Base-by-base conservation (phyloP, 1,140 invertebrate species). In the Drosophila pandora region DNA sequence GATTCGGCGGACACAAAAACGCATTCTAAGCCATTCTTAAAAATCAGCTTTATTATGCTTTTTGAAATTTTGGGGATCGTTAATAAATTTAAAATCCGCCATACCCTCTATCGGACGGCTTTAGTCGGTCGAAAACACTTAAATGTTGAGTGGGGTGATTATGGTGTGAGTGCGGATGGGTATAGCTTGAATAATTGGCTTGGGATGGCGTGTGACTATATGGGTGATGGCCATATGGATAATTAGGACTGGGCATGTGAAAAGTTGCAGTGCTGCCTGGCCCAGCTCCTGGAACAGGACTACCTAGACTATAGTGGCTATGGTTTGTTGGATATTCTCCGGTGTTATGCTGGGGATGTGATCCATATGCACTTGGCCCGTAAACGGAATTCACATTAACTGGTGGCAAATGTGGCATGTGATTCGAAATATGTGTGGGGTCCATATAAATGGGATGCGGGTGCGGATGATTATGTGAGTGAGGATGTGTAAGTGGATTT, bases 201-300 rank as follows among this genome's bases (percentile, higher is more conserved):
- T 90, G 87, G 1, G 76, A 60, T 2, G 75, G 55, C 2, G 68
- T 55, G 30, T 73, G 87, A n/a, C 61, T 39, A 37, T 76, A 87
- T 12, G 52, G 77, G 22, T 70, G 65, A n/a, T 75, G 80, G 6
- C 56, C 49, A 74, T 82, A 81, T 2, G 80, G 83, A 74, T 91
- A 91, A 58, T 91, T 91, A 2, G 90, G 90, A 45, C 87, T 91
- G 2, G 90, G 90, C 34, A 91, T 75, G 41, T 91, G 90, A 5
- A 91, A 23, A 3, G 74, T 79, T 30, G 90, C 73, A 3, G 92
- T 72, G 37, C 88, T 53, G 22, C 62, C 45, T 21, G 73, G 64
- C 5, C 49, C 55, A 30, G 81, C 50, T 23, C 70, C 59, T 34
- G 78, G 75, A 3, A 64, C 43, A 43, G 34, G 47, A 41, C 72